A percentile compares a stretch with the other conserved stretches of the same genome.
These are phyloP conservation scores for Cacatua alba DNA, from an alignment of 2,113 vertebrate genomes.

Conservation along the genomic window DNA sequence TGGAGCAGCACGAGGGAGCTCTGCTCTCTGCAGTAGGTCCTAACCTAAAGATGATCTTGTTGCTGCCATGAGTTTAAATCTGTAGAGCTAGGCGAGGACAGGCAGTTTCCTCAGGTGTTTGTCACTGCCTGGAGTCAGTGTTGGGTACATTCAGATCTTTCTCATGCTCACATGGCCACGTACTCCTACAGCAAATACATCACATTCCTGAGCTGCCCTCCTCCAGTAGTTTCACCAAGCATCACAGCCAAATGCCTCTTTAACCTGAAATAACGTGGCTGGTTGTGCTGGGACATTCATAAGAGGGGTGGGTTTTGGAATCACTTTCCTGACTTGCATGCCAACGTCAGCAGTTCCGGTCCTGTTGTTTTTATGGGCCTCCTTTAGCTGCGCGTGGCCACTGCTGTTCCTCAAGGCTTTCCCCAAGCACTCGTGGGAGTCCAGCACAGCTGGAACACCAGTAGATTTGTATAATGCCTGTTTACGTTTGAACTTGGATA, in stretches of 20 bases:
- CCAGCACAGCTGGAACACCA: neutral
- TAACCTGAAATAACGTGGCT: neutral
- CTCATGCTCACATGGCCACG: fast-evolving
- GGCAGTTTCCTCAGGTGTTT: neutral
- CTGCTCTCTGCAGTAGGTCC: neutral
- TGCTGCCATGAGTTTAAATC: neutral
- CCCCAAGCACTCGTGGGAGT: neutral
- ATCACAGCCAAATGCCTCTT: neutral
- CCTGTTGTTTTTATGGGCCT: neutral
- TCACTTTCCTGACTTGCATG: neutral
- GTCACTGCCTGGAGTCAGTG: neutral
- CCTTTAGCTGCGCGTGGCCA: neutral
- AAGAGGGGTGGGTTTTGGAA: neutral
- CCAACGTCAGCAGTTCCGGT: neutral
- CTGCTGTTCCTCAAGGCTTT: neutral
- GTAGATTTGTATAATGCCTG: neutral
- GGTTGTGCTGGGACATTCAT: neutral
- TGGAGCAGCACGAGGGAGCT: neutral
- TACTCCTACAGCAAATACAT: neutral
- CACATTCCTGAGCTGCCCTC: neutral
- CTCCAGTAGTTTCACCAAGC: neutral
- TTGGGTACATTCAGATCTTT: neutral
- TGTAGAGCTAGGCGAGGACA: neutral
- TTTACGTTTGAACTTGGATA: neutral
- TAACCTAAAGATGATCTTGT: neutral